These are phyloP conservation scores for Coryphaenoides rupestris DNA, from an alignment of 2,113 vertebrate species.

Conservation along the genomic window DNA sequence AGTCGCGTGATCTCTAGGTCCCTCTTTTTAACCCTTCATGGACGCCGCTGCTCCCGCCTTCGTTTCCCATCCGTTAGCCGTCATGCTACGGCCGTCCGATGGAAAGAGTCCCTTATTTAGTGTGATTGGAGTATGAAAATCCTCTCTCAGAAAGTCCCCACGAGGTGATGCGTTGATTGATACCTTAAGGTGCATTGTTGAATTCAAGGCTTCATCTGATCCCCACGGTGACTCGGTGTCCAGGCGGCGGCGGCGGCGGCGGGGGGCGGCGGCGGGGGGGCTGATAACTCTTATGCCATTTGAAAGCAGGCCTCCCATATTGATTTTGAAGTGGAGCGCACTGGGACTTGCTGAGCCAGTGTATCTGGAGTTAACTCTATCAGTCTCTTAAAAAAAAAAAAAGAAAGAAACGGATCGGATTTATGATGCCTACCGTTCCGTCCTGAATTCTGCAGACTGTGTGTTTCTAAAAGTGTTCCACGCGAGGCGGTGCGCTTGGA, in stretches of 20 bases:
- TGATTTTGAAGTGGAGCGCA: conserved; percentile 52
- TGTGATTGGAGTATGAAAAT: conserved; percentile 4
- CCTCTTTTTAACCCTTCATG: conserved; percentile 2
- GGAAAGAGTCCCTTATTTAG: conserved; percentile 19
- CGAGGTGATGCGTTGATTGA: conserved; percentile 31
- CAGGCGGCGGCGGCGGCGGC: no score
- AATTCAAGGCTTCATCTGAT: conserved; percentile 45
- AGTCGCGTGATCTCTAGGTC: conserved; percentile 2
- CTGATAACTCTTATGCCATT: conserved; percentile 56
- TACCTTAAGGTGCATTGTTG: conserved; percentile 50
- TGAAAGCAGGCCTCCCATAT: conserved; percentile 46
- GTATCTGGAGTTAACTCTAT: conserved; percentile 56
- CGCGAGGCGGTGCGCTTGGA: no score
- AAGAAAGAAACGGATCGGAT: conserved; percentile 19
- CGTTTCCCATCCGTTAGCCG: neutral
- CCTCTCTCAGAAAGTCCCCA: conserved; percentile 6
- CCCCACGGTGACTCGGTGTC: conserved; percentile 20
- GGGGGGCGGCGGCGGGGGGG: no score
- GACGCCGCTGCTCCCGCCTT: neutral
- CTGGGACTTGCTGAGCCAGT: conserved; percentile 56
- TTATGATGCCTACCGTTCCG: conserved; percentile 33
- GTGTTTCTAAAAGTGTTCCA: neutral
- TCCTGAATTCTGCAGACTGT: neutral
- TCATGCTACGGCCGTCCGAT: conserved; percentile 1
- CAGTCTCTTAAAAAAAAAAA: conserved; percentile 37